Evolutionary conservation across 2,888 invertebrate genomes (phyloP).

Genomic region (Synergus itoensis): DNA sequence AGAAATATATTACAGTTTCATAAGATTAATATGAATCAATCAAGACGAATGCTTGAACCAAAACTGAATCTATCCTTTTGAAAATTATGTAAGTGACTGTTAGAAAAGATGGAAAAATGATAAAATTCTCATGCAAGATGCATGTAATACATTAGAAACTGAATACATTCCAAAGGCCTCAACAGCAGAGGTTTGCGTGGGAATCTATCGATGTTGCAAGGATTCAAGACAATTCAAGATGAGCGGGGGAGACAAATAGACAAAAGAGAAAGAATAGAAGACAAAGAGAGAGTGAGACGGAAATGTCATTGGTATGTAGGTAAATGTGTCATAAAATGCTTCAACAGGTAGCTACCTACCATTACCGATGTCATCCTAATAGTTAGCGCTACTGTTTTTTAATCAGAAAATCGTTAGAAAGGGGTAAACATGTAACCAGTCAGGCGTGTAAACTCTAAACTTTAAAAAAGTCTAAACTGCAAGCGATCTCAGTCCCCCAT

Average conservation of each 20-base stretch:
- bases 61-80: too few relatives aligned
- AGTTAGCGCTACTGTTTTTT: constrained; percentile 26
- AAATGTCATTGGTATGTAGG: constrained; percentile 56
- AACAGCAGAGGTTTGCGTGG: constrained; percentile 5
- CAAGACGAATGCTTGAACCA: too few relatives aligned
- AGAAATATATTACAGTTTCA: too few relatives aligned
- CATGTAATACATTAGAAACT: constrained; percentile 24
- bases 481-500: constrained; percentile 12
- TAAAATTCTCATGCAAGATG: neutral
- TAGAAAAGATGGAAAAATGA: neutral
- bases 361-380: neutral
- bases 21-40: too few relatives aligned
- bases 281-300: constrained; percentile 44
- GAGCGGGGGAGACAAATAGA: constrained; percentile 48
- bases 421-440: constrained; percentile 18
- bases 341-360: neutral
- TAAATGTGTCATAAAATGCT: constrained; percentile 60
- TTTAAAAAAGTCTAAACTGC: constrained; percentile 3
- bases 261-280: constrained; percentile 41
- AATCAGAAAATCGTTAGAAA: constrained; percentile 2
- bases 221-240: constrained; percentile 11
- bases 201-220: constrained; percentile 38
- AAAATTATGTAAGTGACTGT: neutral
- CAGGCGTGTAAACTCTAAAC: constrained; percentile 26
- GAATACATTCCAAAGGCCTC: constrained; percentile 7